A percentile compares a stretch with the other conserved stretches of the same genome.
These are phyloP conservation scores for Onychomys arenicola DNA, from an alignment of 2,797 vertebrate genomes.

Conservation along the genomic window DNA sequence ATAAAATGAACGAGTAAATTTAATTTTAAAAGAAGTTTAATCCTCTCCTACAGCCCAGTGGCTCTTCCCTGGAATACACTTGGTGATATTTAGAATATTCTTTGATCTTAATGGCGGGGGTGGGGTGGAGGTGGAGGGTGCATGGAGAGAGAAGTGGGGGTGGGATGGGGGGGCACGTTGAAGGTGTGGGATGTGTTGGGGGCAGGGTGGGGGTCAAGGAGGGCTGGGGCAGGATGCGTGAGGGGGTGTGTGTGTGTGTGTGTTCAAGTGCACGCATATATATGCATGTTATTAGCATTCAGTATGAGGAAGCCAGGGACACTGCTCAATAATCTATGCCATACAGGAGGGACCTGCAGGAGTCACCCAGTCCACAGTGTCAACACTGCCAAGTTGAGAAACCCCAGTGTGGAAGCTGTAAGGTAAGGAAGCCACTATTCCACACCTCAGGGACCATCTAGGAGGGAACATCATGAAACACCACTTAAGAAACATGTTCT, in stretches of 20 bases:
- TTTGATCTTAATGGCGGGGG: not conserved
- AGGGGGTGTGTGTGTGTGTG: not conserved
- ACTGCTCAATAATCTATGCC: not conserved
- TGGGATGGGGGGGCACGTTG: not conserved
- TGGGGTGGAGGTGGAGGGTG: no score
- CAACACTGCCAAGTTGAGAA: not conserved
- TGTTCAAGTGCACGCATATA: rapidly evolving
- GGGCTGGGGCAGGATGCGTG: not conserved
- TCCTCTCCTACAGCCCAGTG: not conserved
- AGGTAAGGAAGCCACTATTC: slow-evolving; percentile 9
- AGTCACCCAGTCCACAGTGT: not conserved
- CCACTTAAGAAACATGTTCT: not conserved
- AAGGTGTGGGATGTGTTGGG: not conserved
- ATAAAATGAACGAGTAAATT: not conserved
- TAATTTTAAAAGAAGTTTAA: not conserved
- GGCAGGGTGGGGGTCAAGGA: not conserved
- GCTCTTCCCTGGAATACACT: not conserved
- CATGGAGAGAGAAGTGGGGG: not conserved
- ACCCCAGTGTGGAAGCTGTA: not conserved
- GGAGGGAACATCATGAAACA: not conserved
- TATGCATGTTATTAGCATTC: not conserved
- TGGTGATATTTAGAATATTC: not conserved
- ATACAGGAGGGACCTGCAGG: not conserved
- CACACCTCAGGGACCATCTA: not conserved
- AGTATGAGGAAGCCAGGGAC: not conserved